Evolutionary conservation across 2,113 vertebrate species (phyloP).

Genomic region (Hippoglossus stenolepis): DNA sequence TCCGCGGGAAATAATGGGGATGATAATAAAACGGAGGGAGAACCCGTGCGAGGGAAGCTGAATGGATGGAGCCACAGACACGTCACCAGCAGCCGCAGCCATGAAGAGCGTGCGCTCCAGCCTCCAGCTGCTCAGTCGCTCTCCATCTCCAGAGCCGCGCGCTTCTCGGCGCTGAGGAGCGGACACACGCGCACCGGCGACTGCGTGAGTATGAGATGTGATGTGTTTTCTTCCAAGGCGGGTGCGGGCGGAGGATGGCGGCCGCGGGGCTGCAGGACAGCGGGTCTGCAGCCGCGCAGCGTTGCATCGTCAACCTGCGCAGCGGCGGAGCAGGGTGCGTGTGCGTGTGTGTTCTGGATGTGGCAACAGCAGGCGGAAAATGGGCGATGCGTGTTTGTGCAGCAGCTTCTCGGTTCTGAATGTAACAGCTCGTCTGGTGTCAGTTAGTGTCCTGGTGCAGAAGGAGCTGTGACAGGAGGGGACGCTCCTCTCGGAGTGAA

Average conservation of each 20-base stretch:
- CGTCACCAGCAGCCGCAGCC: conserved; percentile 87
- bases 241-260: not conserved
- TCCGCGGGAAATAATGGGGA: conserved; percentile 79
- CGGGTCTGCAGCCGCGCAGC: conserved; percentile 2
- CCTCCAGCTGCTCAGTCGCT: conserved; percentile 74
- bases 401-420: conserved; percentile 1
- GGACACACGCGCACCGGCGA: conserved; percentile 31
- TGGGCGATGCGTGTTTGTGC: conserved; percentile 27
- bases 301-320: too few relatives aligned
- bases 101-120: conserved; percentile 78
- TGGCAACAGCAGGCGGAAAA: conserved; percentile 11
- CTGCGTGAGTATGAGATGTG: conserved; percentile 74
- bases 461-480: not conserved
- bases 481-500: not conserved
- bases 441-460: not conserved
- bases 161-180: conserved; percentile 48
- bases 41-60: conserved; percentile 81
- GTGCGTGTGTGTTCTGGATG: conserved; percentile 1
- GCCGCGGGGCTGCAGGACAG: not conserved
- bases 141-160: conserved; percentile 57
- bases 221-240: not conserved
- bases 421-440: not conserved
- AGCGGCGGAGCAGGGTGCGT: conserved; percentile 35
- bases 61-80: conserved; percentile 85
- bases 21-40: conserved; percentile 72